A percentile compares a stretch with the other conserved stretches of the same genome.
Evolutionary conservation across 2,113 vertebrate species (phyloP).

Genomic region (Erpornis zantholeuca): DNA sequence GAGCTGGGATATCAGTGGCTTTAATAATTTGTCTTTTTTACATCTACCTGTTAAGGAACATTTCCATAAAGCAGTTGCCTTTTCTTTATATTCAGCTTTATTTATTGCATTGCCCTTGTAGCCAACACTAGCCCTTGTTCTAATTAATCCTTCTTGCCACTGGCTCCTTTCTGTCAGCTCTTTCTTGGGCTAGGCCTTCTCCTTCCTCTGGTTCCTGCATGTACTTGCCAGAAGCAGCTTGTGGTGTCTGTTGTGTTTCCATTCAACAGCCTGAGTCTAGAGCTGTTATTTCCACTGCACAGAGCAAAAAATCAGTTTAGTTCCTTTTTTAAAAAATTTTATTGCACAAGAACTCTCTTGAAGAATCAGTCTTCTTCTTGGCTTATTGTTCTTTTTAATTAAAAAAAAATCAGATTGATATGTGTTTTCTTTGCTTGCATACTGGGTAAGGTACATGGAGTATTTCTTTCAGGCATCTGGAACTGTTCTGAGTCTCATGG

Average conservation of each 20-base stretch:
- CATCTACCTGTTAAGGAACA: not conserved
- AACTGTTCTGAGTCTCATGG: not conserved
- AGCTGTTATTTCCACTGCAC: not conserved
- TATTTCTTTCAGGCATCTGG: not conserved
- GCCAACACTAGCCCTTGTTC: not conserved
- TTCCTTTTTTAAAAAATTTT: not conserved
- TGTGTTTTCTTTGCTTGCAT: not conserved
- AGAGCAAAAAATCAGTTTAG: not conserved
- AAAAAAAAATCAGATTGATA: not conserved
- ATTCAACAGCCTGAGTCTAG: not conserved
- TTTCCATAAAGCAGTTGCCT: not conserved
- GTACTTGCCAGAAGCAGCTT: not conserved
- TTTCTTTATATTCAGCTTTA: not conserved
- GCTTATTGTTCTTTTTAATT: not conserved
- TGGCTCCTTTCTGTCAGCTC: not conserved
- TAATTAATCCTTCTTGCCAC: not conserved
- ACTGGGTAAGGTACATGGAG: not conserved
- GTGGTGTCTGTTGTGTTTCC: not conserved
- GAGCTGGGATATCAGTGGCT: not conserved
- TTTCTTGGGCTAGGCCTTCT: not conserved
- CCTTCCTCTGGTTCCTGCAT: not conserved
- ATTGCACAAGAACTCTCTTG: not conserved
- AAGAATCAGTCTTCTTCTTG: not conserved
- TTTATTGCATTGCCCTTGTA: not conserved
- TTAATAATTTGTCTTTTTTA: not conserved